Conservation (phyloP, 2,888 invertebrate species). For the Saturnia japonica region DNA sequence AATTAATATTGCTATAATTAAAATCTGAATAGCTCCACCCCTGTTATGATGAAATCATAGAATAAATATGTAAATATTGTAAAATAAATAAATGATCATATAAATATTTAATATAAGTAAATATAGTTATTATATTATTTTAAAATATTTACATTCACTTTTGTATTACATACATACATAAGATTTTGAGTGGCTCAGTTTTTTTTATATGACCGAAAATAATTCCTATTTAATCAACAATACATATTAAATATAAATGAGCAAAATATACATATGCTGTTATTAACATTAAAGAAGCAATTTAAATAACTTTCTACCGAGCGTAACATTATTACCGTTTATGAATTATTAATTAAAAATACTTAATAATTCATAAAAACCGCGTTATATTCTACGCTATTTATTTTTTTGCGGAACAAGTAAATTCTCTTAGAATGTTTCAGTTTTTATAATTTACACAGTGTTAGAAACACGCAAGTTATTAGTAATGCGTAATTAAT, state of each 20-base stretch:
- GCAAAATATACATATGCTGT: neutral
- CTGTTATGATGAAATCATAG: neutral
- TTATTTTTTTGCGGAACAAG: constrained; percentile 21
- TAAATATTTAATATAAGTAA: too few relatives aligned
- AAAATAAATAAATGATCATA: neutral
- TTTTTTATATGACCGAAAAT: neutral
- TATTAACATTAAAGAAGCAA: constrained; percentile 17
- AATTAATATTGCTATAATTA: neutral
- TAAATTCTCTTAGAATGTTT: constrained; percentile 20
- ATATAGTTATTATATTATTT: too few relatives aligned
- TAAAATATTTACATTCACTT: too few relatives aligned
- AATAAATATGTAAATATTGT: neutral
- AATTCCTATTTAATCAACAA: neutral
- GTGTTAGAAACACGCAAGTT: constrained; percentile 20
- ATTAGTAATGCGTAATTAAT: constrained; percentile 15
- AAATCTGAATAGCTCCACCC: neutral
- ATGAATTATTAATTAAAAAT: constrained; percentile 36
- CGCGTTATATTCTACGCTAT: constrained; percentile 19
- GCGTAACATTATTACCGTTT: constrained; percentile 21
- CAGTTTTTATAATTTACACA: constrained; percentile 21
- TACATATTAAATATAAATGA: neutral
- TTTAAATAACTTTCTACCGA: constrained; percentile 22
- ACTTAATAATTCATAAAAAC: constrained; percentile 33
- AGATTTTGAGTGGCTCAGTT: neutral
- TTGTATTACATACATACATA: neutral